These are phyloP conservation scores for Forficula auricularia DNA, from an alignment of 1,140 invertebrate species.

Conservation along the genomic window DNA sequence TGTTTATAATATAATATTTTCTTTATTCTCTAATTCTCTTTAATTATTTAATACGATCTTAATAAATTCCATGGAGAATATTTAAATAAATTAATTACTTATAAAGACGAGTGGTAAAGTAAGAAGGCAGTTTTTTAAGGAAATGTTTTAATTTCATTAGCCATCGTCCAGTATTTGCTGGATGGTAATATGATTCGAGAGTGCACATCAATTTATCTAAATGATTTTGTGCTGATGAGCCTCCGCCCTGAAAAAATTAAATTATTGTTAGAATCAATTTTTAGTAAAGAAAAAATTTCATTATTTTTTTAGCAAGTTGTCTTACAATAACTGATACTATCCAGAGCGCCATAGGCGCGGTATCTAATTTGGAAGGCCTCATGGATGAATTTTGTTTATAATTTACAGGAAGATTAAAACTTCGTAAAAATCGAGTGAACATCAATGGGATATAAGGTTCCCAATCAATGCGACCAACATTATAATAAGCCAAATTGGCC, in stretches of 20 bases:
- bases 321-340: constrained; percentile 45
- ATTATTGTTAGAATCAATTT: constrained; percentile 8
- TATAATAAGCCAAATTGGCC: constrained; percentile 48
- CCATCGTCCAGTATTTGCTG: constrained; percentile 73
- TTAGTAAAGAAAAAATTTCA: neutral
- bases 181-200: constrained; percentile 75
- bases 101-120: constrained; percentile 40
- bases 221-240: constrained; percentile 44
- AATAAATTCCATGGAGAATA: no score
- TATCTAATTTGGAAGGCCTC: constrained; percentile 33
- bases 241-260: constrained; percentile 28
- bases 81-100: constrained; percentile 23
- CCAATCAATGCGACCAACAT: constrained; percentile 79
- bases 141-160: constrained; percentile 41
- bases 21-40: neutral
- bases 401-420: constrained; percentile 59
- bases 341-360: constrained; percentile 42
- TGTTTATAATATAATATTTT: no score
- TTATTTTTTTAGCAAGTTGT: neutral
- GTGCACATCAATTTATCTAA: constrained; percentile 65
- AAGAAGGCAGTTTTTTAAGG: constrained; percentile 35
- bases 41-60: constrained; percentile 6
- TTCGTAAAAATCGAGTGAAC: constrained; percentile 59
- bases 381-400: constrained; percentile 38
- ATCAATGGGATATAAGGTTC: constrained; percentile 61